Evolutionary conservation across 2,113 vertebrate genomes (phyloP), one percentile per base, ranked within the genome.

Genomic region (Takifugu flavidus): DNA sequence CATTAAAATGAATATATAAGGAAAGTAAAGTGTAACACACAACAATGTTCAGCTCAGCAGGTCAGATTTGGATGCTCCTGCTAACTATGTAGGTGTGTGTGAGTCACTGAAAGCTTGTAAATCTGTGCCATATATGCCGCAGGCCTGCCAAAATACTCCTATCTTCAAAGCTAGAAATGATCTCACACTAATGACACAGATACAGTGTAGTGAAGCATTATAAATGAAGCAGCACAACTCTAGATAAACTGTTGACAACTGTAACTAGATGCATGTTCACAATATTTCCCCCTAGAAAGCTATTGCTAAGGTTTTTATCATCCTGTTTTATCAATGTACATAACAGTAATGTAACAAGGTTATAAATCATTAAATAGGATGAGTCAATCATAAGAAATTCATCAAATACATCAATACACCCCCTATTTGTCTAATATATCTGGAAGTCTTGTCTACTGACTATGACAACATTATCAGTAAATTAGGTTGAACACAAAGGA

Each of bases 41-140:
- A 58, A 51, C 1, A 6, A 51, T 55, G 49, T 66, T 81, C 62
- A 55, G 39, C 44, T 52, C 75, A 79, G 58, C 74, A 78, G 80
- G 71, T 52, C 63, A 63, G 57, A 53, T 43, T 2, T 53, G 59
- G 76, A 56, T 59, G 59, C 70, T 60, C 55, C 60, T 5, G 34
- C 49, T 80, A 73, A 78, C 71, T 72, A 79, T 67, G 55, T 50
- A 71, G 75, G 65, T 73, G 20, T 58, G 67, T 51, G 59, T 54
- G 57, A 61, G 72, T 68, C 20, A 1, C 68, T 50, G 67, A 51
- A 79, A 70, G 61, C 65, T 68, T 4, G 25, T 58, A 75, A 78
- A 79, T 70, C 47, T 14, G 58, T 55, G 62, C 46, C 56, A 10
- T 1, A 45, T 42, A 44, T 59, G 53, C 77, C 69, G 42, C 6